Base-by-base conservation (phyloP, 2,797 vertebrate genomes). In the Leucoraja ocellata region DNA sequence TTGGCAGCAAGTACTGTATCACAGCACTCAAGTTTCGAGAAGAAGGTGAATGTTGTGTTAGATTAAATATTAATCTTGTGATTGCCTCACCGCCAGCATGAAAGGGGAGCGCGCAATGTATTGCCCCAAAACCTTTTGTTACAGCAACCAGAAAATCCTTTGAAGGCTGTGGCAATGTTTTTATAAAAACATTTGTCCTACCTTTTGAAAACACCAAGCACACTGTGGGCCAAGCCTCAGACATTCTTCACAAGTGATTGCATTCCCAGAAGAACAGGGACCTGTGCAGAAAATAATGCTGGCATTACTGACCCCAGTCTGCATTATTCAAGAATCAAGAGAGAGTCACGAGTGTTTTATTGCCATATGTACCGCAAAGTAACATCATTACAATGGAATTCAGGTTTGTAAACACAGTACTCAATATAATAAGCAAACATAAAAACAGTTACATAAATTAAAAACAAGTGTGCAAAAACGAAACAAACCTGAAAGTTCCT, bases 151-250 rank as follows among this genome's bases (percentile, higher is more conserved):
- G 46, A 46, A 54, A 14, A 9, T 54, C 11, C 11, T 58, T 74
- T 2, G 5, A 92, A 54, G 71, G 73, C 10, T 18, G 46, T 94
- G 58, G 93, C 68, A 74, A 36, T 77, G 36, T 93, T 95, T 94
- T 93, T 93, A 65, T 93, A 93, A 93, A 94, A 46, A 46, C 46
- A 94, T 94, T 95, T 94, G 93, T 94, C 94, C 95, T 97, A 99
- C 99, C 98, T 99, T 97, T 95, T 98, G 98, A 94, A 97, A 97
- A 95, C 99, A 99, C 99, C 99, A 99, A 94, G 98, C 98, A 23
- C 98, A 99, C 93, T 96, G 96, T 63, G 98, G 97, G 95, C 98
- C 97, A 14, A 97, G 96, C 95, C 97, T 97, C 94, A 99, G 96
- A 96, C 99, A 99, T 90, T 98, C 96, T 93, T 97, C 97, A 96